Base-by-base conservation (phyloP, 2,113 vertebrate species). In the Cyprinodon brontotheroides region DNA sequence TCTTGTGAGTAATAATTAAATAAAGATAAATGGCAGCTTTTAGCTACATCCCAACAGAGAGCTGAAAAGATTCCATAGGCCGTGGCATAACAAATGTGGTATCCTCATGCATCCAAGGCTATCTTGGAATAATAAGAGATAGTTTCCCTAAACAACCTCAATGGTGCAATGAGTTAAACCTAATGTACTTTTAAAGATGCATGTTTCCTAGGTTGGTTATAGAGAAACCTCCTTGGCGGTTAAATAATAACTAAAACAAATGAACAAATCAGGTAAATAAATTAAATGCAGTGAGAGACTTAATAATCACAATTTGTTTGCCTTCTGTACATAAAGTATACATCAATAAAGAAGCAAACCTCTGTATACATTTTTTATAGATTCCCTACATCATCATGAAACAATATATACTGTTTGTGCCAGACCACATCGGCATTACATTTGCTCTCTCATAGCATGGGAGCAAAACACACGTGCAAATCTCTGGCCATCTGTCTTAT, bases 401-500 rank as follows among this genome's bases (percentile, higher is more conserved):
- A 63, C 61, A 41, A 62, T 85, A 14, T 3, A 36, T 11, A 53
- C 39, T 76, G 41, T 65, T 8, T 60, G 36, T 47, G 29, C 61
- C 48, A 71, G 17, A 70, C 39, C 9, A 64, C 48, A 68, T 77
- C 20, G 36, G 65, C 20, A 40, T 2, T 3, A 11, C n/a, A 65
- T 53, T 69, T 68, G 2, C 39, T 68, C 37, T 86, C 7, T 57
- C n/a, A n/a, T 53, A 74, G 45, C 67, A 69, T 10, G 60, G 39
- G 17, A 64, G 8, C 6, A 62, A 37, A 38, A 50, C 45, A 69
- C 47, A 69, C 62, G 41, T n/a, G 45, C 11, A 66, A 37, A 70
- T 4, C 22, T 63, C 61, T n/a, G 64, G 43, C 61, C 50, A 68
- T 87, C 61, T 79, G 73, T 72, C 61, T 77, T 72, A 48, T 83